phyloP scores from a whole-genome alignment of 2,113 vertebrate species.

The Pachycephala philippinensis region DNA sequence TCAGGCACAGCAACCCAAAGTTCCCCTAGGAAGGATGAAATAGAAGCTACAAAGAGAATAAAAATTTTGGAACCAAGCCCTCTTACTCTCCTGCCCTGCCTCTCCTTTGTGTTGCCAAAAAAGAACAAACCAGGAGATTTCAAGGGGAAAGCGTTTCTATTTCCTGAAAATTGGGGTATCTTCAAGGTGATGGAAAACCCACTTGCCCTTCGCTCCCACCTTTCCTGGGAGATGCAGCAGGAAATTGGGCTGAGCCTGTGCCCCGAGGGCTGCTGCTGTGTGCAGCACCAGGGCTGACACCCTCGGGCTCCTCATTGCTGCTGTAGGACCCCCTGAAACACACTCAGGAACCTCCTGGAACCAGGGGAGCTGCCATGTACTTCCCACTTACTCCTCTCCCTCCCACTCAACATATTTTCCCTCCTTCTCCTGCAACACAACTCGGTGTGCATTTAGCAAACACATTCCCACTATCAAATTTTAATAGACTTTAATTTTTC shows the following conservation, averaged over 20 bases:
- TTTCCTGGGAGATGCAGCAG: neutral
- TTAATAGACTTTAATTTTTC: neutral
- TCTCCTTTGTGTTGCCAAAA: neutral
- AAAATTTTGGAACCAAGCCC: neutral
- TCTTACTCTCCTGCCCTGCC: neutral
- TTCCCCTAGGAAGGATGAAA: neutral
- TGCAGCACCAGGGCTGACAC: neutral
- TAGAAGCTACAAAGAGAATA: neutral
- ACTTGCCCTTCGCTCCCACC: neutral
- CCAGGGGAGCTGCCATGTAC: fast-evolving
- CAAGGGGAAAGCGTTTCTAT: neutral
- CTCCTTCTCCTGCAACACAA: neutral
- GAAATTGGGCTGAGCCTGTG: neutral
- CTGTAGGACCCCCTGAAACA: neutral
- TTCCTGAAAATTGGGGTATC: neutral
- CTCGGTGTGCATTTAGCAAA: neutral
- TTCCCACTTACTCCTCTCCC: neutral
- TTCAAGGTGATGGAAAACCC: neutral
- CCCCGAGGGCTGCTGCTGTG: neutral
- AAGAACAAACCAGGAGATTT: neutral
- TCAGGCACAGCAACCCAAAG: neutral
- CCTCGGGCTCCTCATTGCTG: fast-evolving
- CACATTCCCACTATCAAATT: neutral
- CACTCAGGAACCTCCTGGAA: neutral
- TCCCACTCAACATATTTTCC: neutral